phyloP scores from a whole-genome alignment of 2,113 vertebrate species.

The Macquaria australasica region DNA sequence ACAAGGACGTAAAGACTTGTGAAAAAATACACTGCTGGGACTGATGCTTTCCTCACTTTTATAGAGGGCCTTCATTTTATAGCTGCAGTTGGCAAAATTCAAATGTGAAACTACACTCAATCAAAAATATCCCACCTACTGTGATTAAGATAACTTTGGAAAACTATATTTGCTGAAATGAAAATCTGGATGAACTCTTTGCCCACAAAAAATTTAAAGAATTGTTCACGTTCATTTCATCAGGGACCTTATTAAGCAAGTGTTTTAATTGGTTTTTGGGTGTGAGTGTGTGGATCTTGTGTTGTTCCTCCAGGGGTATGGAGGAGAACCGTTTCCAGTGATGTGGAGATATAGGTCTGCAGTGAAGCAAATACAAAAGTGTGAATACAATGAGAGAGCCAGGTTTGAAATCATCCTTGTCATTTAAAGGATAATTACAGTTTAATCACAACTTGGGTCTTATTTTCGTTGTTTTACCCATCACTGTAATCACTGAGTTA shows the following conservation, averaged over 20 bases:
- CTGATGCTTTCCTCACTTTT: not conserved
- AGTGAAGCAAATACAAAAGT: not conserved
- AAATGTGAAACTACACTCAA: not conserved
- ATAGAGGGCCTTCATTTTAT: not conserved
- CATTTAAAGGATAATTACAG: not conserved
- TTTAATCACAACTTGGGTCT: no score
- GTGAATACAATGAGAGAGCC: no score
- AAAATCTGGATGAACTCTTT: slow-evolving; percentile 9
- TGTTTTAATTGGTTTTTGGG: not conserved
- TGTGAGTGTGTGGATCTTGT: not conserved
- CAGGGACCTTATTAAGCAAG: not conserved
- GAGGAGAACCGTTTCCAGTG: not conserved
- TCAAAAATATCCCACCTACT: not conserved
- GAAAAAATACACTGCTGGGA: not conserved
- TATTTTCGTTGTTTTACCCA: no score
- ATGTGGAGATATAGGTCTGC: not conserved
- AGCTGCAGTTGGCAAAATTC: not conserved
- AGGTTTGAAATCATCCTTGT: not conserved
- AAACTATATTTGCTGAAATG: not conserved
- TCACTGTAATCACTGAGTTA: not conserved
- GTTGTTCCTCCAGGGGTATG: not conserved
- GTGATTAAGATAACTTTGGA: slow-evolving; percentile 3
- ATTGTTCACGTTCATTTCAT: slow-evolving; percentile 2
- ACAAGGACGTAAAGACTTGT: not conserved
- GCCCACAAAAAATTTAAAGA: slow-evolving; percentile 5